Base-by-base conservation (phyloP, 1,140 invertebrate genomes). In the Pachypeltis micranthus region DNA sequence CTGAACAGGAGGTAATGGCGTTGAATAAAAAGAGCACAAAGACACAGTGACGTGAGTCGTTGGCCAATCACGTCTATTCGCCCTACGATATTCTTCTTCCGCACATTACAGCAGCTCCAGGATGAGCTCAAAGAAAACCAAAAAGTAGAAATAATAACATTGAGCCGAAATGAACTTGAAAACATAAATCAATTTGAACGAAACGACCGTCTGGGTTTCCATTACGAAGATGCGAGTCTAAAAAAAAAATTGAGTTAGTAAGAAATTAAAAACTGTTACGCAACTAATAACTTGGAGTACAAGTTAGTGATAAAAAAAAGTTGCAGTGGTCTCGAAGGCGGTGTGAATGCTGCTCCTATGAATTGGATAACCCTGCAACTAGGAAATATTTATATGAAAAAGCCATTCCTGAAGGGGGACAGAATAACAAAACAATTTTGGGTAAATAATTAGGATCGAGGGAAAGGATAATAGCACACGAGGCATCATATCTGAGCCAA, bases 401-500 rank as follows among this genome's bases (percentile, higher is more conserved):
- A n/a, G n/a, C n/a, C n/a, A n/a, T n/a, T n/a, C 23, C 63, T 73
- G 61, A 61, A 62, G 59, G 54, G 29, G 28, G 58, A 61, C 14
- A 29, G 24, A 62, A 31, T 27, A 44, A 24, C n/a, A 44, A 61
- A 44, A 54, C 14, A 31, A 21, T 19, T n/a, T 14, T 19, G 29
- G 24, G 26, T 23, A 29, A 25, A 54, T 25, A 51, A 31, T 47
- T 47, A 47, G 44, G 31, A 24, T 2, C 31, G 29, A 28, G 31
- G 44, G 54, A 63, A 26, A 56, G 26, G 57, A 28, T 39, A 65
- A 69, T 47, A 66, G 70, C 61, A 73, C 69, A 47, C 74, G 75
- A 73, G 69, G 74, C 74, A 81, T 81, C 80, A 82, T 81, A 82
- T 81, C 80, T 80, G 80, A 82, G 80, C 79, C 80, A 21, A 21